Evolutionary conservation across 1,140 invertebrate genomes (phyloP).

Genomic region (Drosophila simulans): DNA sequence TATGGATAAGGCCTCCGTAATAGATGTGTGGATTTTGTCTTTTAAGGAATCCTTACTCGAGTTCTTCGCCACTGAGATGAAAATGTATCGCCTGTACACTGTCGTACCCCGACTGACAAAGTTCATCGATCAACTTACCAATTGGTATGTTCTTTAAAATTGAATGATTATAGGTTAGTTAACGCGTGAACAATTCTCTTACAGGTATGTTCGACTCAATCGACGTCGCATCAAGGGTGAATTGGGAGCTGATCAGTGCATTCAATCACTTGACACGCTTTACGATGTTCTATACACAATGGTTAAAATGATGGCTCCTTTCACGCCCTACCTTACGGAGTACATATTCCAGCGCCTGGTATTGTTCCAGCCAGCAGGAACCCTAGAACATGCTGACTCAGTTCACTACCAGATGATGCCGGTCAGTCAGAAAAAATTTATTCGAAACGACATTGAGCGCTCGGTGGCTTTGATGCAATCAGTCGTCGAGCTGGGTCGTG

Average conservation of each 20-base stretch:
- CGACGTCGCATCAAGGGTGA: slow-evolving; percentile 97
- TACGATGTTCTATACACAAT: slow-evolving; percentile 95
- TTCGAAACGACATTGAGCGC: slow-evolving; percentile 94
- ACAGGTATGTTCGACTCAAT: slow-evolving; percentile 96
- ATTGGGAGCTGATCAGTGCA: slow-evolving; percentile 90
- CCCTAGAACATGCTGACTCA: slow-evolving; percentile 85
- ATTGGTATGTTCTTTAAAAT: slow-evolving; percentile 88
- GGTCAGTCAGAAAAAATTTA: slow-evolving; percentile 88
- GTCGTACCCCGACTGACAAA: slow-evolving; percentile 97
- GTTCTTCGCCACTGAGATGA: slow-evolving; percentile 97
- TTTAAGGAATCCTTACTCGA: slow-evolving; percentile 96
- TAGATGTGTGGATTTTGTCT: slow-evolving; percentile 99
- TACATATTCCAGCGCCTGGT: slow-evolving; percentile 96
- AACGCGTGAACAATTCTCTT: no score
- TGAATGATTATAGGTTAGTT: not conserved
- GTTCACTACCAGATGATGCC: slow-evolving; percentile 97
- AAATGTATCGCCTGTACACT: slow-evolving; percentile 96
- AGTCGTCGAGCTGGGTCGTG: slow-evolving; percentile 96
- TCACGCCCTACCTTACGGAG: slow-evolving; percentile 98
- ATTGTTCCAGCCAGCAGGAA: slow-evolving; percentile 63
- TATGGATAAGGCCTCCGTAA: slow-evolving; percentile 89
- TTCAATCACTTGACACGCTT: slow-evolving; percentile 93
- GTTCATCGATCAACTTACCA: slow-evolving; percentile 98
- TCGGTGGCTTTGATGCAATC: slow-evolving; percentile 96
- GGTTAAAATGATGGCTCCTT: slow-evolving; percentile 97